Conservation (phyloP, 2,888 invertebrate genomes). For the Incurvaria masculella region DNA sequence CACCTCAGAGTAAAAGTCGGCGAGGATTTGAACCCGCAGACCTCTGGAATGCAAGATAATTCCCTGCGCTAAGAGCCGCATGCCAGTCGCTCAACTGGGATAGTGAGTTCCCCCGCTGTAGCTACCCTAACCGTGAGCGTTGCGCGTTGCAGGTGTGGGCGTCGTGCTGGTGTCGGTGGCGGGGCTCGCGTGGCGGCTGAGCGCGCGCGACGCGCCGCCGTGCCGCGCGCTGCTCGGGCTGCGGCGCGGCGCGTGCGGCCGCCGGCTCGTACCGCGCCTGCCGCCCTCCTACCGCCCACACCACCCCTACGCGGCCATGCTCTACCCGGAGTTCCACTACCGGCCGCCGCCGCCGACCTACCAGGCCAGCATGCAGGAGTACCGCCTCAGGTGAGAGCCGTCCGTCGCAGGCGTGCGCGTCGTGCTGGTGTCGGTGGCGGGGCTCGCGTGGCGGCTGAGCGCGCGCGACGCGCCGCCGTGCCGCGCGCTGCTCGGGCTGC, state of each 20-base stretch:
- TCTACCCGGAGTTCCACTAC: constrained; percentile 96
- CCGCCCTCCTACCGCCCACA: constrained; percentile 76
- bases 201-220: constrained; percentile 74
- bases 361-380: constrained; percentile 97
- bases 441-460: constrained; percentile 91
- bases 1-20: no score
- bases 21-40: no score
- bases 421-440: constrained; percentile 90
- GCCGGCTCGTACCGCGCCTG: constrained; percentile 50
- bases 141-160: constrained; percentile 78
- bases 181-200: constrained; percentile 92
- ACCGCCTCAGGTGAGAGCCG: constrained; percentile 75
- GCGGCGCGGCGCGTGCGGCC: constrained; percentile 70
- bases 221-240: constrained; percentile 76
- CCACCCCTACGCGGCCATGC: constrained; percentile 90
- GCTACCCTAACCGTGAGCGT: no score
- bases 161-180: constrained; percentile 93
- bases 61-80: no score
- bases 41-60: no score
- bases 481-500: constrained; percentile 73
- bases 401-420: constrained; percentile 84
- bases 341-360: constrained; percentile 96
- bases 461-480: constrained; percentile 75
- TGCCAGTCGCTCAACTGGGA: no score
- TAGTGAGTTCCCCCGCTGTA: no score